phyloP scores from a whole-genome alignment of 2,888 invertebrate genomes.

The Andricus quercusramuli region DNA sequence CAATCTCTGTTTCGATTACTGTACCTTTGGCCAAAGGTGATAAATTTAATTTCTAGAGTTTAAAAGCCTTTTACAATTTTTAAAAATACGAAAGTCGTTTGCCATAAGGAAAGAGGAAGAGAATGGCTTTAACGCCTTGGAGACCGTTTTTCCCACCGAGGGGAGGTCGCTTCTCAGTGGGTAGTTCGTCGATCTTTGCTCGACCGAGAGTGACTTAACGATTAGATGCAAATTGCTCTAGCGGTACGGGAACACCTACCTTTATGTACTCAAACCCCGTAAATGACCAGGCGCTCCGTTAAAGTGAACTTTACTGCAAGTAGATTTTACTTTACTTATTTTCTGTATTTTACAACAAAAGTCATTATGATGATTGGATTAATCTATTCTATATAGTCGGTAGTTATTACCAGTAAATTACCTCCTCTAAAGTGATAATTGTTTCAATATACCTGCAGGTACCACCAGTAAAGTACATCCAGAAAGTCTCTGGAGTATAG shows the following conservation, averaged over 20 bases:
- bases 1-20: neutral
- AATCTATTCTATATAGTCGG: too few relatives aligned
- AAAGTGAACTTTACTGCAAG: constrained; percentile 16
- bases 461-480: too few relatives aligned
- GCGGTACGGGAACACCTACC: constrained; percentile 56
- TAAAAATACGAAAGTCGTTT: neutral
- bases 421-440: too few relatives aligned
- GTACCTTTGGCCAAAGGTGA: neutral
- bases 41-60: constrained; percentile 2
- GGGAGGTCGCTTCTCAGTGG: constrained; percentile 38
- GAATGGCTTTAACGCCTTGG: constrained; percentile 26
- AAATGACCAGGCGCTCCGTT: constrained; percentile 46
- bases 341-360: neutral
- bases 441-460: too few relatives aligned
- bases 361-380: neutral
- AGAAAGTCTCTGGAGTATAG: too few relatives aligned
- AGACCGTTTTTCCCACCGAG: constrained; percentile 39
- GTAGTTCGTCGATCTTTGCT: constrained; percentile 56
- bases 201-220: constrained; percentile 58
- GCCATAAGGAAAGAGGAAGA: constrained; percentile 36
- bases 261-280: constrained; percentile 47
- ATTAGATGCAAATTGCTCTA: constrained; percentile 66
- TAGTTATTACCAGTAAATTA: too few relatives aligned
- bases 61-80: neutral
- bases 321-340: neutral